Conservation (phyloP, 2,888 invertebrate species). For the Teleogryllus oceanicus region DNA sequence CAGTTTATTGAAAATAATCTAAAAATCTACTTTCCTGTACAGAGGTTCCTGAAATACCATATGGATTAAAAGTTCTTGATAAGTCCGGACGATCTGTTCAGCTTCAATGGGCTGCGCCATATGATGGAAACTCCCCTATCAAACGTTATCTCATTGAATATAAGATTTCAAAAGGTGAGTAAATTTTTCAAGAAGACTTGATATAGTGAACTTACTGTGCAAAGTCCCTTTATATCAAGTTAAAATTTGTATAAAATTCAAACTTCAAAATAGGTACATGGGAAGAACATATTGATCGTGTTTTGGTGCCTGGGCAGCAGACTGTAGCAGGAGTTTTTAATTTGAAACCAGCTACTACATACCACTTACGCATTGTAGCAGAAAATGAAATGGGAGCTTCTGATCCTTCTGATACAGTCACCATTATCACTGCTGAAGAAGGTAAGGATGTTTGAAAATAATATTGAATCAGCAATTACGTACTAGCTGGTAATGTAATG, state of each 20-base stretch:
- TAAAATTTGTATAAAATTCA: too few relatives aligned
- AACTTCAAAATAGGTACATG: conserved; percentile 57
- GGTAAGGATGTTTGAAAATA: conserved; percentile 45
- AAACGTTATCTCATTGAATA: conserved; percentile 87
- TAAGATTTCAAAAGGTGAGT: conserved; percentile 59
- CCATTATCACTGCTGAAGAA: conserved; percentile 94
- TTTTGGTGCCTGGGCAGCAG: conserved; percentile 84
- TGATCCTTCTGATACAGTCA: conserved; percentile 86
- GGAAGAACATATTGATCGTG: conserved; percentile 82
- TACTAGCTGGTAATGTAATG: not conserved
- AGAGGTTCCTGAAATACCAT: conserved; percentile 87
- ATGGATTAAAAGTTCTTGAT: conserved; percentile 81
- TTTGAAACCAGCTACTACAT: conserved; percentile 84
- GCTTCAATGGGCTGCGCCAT: conserved; percentile 87
- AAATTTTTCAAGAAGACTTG: not conserved
- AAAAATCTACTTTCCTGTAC: conserved; percentile 39
- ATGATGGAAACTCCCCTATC: conserved; percentile 86
- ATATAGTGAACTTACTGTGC: not conserved
- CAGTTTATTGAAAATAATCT: not conserved
- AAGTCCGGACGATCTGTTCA: conserved; percentile 88
- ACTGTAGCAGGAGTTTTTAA: conserved; percentile 87
- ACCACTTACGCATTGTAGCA: conserved; percentile 87
- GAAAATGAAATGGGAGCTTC: conserved; percentile 93
- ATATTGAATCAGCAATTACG: not conserved
- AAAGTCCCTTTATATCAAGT: too few relatives aligned